A percentile compares a stretch with the other conserved stretches of the same genome.
Evolutionary conservation across 2,888 invertebrate species (phyloP).

Genomic region (Thymelicus sylvestris): DNA sequence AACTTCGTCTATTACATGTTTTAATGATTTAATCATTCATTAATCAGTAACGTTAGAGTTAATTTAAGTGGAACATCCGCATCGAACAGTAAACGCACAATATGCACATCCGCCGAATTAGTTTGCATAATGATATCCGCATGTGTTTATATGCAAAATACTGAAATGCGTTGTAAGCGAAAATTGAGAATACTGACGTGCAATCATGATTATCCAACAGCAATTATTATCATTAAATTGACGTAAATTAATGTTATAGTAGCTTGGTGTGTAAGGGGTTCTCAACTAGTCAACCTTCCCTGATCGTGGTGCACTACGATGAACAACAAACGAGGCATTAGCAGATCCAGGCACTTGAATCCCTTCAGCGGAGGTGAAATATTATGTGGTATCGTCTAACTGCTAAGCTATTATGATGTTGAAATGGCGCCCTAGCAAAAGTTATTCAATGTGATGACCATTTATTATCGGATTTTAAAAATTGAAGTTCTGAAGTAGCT

Average conservation of each 20-base stretch:
- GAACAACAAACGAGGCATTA: no score
- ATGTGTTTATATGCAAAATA: constrained; percentile 52
- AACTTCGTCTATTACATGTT: neutral
- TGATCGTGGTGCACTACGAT: no score
- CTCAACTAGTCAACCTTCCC: no score
- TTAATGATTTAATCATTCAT: neutral
- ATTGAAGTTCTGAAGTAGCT: no score
- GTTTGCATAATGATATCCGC: constrained; percentile 56
- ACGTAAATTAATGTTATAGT: neutral
- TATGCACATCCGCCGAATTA: constrained; percentile 2
- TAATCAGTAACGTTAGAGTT: neutral
- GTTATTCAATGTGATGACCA: no score
- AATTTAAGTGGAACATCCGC: neutral
- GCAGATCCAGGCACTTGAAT: no score
- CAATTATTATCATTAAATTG: neutral
- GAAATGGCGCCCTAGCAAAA: no score
- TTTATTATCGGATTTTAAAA: no score
- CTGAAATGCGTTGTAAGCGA: constrained; percentile 44
- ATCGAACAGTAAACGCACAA: constrained; percentile 3
- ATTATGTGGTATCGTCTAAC: no score
- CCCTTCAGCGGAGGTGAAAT: no score
- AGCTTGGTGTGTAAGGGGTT: no score
- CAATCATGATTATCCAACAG: neutral
- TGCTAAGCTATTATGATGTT: no score
- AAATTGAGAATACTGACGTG: constrained; percentile 42